Conservation (phyloP, 1,140 invertebrate species). For the Aporrectodea caliginosa region DNA sequence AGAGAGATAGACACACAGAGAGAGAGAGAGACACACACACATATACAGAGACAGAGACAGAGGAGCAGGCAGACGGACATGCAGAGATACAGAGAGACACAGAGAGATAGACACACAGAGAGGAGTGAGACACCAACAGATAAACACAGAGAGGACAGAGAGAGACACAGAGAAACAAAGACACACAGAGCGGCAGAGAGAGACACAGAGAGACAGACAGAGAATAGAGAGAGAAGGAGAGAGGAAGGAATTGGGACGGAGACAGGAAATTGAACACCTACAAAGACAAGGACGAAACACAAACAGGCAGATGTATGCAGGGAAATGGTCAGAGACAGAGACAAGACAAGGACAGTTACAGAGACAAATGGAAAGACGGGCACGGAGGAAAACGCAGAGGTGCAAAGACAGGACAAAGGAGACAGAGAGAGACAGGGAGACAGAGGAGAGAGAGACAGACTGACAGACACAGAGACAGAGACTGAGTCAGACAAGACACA, state of each 20-base stretch:
- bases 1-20: not conserved
- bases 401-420: not conserved
- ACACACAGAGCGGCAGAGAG: not conserved
- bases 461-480: not conserved
- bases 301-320: too few species aligned
- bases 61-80: not conserved
- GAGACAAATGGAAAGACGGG: not conserved
- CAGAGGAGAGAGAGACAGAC: not conserved
- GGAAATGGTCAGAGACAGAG: too few species aligned
- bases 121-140: not conserved
- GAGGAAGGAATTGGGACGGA: too few species aligned
- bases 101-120: not conserved
- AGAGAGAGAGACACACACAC: not conserved
- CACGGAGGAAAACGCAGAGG: not conserved
- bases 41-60: not conserved
- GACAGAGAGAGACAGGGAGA: not conserved
- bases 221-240: too few species aligned
- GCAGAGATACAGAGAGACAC: not conserved
- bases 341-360: too few species aligned
- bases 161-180: not conserved
- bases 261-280: too few species aligned
- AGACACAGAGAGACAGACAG: slow-evolving; percentile 1
- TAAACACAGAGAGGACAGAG: not conserved
- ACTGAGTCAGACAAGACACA: not conserved
- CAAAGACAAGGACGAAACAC: too few species aligned